Percentiles rank a stretch among this genome's conserved stretches.
These are phyloP conservation scores for Globicephala melas DNA, from an alignment of 2,113 vertebrate genomes.

Conservation along the genomic window DNA sequence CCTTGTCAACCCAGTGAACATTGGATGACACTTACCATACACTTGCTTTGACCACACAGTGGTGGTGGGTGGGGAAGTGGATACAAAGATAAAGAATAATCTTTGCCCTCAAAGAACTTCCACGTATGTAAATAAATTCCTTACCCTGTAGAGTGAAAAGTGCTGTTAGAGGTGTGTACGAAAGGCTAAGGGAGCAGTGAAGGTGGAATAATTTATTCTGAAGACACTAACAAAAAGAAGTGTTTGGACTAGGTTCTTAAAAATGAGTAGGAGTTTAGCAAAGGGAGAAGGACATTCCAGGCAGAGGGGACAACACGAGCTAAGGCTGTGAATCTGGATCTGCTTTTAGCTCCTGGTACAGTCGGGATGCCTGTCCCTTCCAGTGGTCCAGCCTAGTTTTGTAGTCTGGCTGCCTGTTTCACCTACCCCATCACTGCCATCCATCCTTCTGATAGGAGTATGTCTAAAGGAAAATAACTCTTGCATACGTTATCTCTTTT, in stretches of 20 bases:
- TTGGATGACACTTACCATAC: neutral
- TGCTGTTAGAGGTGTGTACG: neutral
- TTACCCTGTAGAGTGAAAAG: neutral
- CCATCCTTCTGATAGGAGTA: neutral
- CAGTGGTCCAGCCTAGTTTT: neutral
- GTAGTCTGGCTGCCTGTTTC: neutral
- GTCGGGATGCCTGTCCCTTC: neutral
- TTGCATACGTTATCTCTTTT: neutral
- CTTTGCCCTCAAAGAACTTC: neutral
- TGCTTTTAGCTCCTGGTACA: neutral
- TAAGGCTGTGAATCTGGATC: neutral
- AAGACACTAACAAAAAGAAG: neutral
- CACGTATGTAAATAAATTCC: neutral
- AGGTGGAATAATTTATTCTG: neutral
- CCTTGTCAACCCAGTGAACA: neutral
- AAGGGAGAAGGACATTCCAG: neutral
- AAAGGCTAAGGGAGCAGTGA: neutral
- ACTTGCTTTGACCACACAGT: neutral
- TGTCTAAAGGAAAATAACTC: neutral
- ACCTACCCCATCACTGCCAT: neutral
- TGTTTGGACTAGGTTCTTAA: conserved; percentile 11
- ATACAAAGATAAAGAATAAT: neutral
- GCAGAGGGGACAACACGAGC: neutral
- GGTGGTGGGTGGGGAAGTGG: neutral
- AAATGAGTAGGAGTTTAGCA: neutral